A percentile compares a stretch with the other conserved stretches of the same genome.
These are phyloP conservation scores for Spodoptera picta DNA, from an alignment of 2,888 invertebrate genomes.

Conservation along the genomic window DNA sequence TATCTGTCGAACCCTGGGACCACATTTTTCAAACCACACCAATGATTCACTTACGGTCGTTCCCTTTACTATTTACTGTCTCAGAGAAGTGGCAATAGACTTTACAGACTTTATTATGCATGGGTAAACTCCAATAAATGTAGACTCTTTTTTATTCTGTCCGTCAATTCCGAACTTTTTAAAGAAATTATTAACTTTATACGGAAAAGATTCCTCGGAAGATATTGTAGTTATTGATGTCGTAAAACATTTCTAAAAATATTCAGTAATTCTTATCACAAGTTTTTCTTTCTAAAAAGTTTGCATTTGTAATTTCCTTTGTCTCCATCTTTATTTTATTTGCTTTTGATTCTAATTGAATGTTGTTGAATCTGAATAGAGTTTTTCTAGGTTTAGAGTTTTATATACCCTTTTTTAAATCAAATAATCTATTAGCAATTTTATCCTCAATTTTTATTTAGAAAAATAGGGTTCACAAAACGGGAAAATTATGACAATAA, in stretches of 20 bases:
- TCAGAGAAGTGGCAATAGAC: slow-evolving; percentile 51
- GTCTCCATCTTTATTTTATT: too few species aligned
- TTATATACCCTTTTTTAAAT: too few species aligned
- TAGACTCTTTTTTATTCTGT: slow-evolving; percentile 26
- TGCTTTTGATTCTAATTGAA: too few species aligned
- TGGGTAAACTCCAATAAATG: slow-evolving; percentile 49
- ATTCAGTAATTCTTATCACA: neutral
- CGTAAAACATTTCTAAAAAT: neutral
- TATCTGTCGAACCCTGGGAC: slow-evolving; percentile 57
- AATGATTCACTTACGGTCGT: slow-evolving; percentile 59
- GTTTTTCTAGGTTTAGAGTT: too few species aligned
- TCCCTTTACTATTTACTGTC: slow-evolving; percentile 55
- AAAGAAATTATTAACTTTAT: slow-evolving; percentile 24
- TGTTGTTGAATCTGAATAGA: too few species aligned
- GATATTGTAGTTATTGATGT: neutral
- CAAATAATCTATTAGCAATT: too few species aligned
- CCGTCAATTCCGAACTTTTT: slow-evolving; percentile 20
- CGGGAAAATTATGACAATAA: too few species aligned
- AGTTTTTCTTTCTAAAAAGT: too few species aligned
- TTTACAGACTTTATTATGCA: slow-evolving; percentile 52
- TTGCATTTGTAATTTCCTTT: too few species aligned
- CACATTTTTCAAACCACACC: slow-evolving; percentile 61
- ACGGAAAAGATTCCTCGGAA: slow-evolving; percentile 3
- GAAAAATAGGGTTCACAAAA: too few species aligned
- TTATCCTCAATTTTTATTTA: too few species aligned